A percentile compares a stretch with the other conserved stretches of the same genome.
phyloP scores from a whole-genome alignment of 2,113 vertebrate genomes.

The Atlantisia rogersi region DNA sequence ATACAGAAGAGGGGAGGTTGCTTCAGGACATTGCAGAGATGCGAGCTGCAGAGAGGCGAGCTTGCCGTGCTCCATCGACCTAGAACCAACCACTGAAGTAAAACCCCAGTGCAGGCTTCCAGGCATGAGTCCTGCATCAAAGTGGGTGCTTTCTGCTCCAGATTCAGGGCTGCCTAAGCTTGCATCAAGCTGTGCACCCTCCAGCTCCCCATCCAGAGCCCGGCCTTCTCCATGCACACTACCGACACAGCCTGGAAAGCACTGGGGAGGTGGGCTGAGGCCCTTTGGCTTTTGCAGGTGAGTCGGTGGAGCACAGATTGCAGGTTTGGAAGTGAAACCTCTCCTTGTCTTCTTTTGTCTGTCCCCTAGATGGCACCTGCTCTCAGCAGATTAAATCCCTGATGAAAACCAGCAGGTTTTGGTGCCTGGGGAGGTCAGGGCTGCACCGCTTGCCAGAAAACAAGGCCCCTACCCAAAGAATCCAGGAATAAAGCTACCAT shows the following conservation, averaged over 20 bases:
- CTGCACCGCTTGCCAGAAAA: background rate
- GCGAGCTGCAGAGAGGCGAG: fast-evolving
- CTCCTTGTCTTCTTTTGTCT: background rate
- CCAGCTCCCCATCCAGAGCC: fast-evolving
- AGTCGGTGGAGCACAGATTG: background rate
- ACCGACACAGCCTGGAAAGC: fast-evolving
- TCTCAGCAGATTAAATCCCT: slow-evolving; percentile 29
- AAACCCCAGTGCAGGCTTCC: no score
- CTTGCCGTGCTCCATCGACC: fast-evolving
- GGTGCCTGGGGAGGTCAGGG: background rate
- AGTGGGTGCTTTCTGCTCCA: fast-evolving
- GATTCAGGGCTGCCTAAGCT: background rate
- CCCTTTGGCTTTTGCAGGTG: fast-evolving
- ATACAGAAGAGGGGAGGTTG: fast-evolving
- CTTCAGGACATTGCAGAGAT: background rate
- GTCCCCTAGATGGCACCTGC: slow-evolving; percentile 60
- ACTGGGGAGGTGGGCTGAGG: fast-evolving
- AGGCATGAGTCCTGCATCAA: fast-evolving
- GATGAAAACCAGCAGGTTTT: background rate
- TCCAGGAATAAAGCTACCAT: fast-evolving
- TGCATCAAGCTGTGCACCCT: fast-evolving
- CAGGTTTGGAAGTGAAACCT: background rate
- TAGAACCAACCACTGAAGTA: background rate
- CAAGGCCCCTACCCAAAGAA: background rate
- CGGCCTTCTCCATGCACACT: fast-evolving